phyloP scores from a whole-genome alignment of 2,888 invertebrate species.

The Clunio marinus region DNA sequence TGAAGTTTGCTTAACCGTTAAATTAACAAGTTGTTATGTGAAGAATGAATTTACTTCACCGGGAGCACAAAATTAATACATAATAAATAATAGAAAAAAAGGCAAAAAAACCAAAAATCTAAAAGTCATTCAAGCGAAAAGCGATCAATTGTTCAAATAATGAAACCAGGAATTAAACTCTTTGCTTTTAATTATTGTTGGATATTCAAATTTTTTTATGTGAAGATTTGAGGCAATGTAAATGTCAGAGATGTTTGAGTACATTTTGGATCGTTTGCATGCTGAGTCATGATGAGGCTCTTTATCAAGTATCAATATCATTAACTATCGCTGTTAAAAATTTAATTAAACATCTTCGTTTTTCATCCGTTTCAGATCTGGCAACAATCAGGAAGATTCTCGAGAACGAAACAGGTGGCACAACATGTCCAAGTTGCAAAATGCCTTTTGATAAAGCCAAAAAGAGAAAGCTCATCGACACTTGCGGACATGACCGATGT shows the following conservation, averaged over 20 bases:
- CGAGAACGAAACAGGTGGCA: conserved; percentile 67
- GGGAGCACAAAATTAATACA: conserved; percentile 25
- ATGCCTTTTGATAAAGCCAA: conserved; percentile 96
- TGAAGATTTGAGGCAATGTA: no score
- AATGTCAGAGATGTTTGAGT: no score
- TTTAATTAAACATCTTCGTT: conserved; percentile 16
- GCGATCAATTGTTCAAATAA: not conserved
- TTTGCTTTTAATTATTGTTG: not conserved
- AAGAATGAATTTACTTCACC: conserved; percentile 13
- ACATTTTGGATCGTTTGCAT: no score
- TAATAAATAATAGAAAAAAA: not conserved
- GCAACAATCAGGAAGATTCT: conserved; percentile 76
- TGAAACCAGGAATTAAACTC: not conserved
- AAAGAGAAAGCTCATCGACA: conserved; percentile 89
- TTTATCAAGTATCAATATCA: no score
- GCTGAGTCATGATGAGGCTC: no score
- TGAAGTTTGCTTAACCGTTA: not conserved
- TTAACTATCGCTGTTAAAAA: not conserved
- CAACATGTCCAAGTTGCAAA: conserved; percentile 77
- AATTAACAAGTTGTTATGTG: not conserved
- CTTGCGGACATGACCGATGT: conserved; percentile 92
- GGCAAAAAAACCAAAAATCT: no score
- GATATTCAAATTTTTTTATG: no score
- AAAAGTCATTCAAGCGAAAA: conserved; percentile 5
- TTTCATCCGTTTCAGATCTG: conserved; percentile 62